A percentile compares a stretch with the other conserved stretches of the same genome.
phyloP scores from a whole-genome alignment of 2,113 vertebrate genomes.

The Limnothrissa miodon region DNA sequence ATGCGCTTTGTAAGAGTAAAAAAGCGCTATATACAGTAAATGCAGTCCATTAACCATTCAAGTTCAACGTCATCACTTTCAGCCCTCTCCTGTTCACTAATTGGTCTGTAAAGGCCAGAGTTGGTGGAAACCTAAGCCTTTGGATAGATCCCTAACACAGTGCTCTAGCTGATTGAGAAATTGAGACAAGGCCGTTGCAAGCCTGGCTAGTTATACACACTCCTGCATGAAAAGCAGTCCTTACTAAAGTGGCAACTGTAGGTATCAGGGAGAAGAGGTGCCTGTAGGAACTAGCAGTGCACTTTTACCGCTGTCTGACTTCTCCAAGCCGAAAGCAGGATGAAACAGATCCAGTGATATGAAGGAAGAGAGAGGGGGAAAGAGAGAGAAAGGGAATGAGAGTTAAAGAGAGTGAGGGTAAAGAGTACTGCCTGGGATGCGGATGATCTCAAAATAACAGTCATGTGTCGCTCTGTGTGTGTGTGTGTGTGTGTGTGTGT shows the following conservation, averaged over 20 bases:
- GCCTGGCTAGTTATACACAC: no score
- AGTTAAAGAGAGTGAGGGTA: background rate
- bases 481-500: background rate
- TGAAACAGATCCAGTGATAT: background rate
- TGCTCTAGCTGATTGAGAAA: no score
- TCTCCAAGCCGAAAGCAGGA: background rate
- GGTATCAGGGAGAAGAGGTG: background rate
- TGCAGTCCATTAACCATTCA: no score
- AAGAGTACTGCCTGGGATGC: slow-evolving; percentile 2
- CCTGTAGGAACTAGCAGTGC: background rate
- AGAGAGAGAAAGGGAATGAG: slow-evolving; percentile 17
- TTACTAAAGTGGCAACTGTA: background rate
- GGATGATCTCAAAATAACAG: background rate
- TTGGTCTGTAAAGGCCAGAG: no score
- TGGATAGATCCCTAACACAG: no score
- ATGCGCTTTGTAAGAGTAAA: no score
- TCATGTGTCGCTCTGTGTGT: background rate
- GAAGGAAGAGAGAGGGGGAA: background rate
- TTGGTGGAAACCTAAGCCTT: no score
- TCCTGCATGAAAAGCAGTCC: no score
- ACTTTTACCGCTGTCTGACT: background rate
- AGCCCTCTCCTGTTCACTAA: no score
- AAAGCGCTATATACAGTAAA: no score
- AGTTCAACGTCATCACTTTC: no score
- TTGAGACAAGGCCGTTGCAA: no score